These are phyloP conservation scores for Balaenoptera acutorostrata DNA, from an alignment of 2,113 vertebrate genomes.

Conservation along the genomic window DNA sequence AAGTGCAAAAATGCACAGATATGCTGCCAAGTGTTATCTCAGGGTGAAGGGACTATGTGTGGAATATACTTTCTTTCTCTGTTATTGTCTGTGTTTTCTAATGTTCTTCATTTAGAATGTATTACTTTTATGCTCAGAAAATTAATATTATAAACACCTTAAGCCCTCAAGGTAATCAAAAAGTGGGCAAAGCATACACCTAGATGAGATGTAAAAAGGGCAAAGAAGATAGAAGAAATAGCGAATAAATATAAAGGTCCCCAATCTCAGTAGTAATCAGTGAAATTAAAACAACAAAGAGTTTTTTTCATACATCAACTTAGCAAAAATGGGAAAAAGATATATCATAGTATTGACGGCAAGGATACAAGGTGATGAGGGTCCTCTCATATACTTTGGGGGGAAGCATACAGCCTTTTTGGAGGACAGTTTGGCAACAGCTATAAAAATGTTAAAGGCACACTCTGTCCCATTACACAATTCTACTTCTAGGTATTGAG, in stretches of 20 bases:
- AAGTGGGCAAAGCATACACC: not conserved
- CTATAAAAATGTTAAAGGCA: not conserved
- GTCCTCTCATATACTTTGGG: not conserved
- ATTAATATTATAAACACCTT: conserved; percentile 41
- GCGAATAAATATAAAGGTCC: not conserved
- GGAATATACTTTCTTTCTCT: not conserved
- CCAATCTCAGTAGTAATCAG: not conserved
- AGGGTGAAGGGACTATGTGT: not conserved
- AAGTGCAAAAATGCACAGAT: not conserved
- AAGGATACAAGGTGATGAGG: not conserved
- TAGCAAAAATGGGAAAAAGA: not conserved
- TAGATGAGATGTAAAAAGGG: not conserved
- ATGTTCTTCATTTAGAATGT: conserved; percentile 2
- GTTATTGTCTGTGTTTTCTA: conserved; percentile 10
- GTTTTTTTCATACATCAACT: not conserved
- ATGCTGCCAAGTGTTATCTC: not conserved
- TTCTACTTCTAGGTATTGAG: not conserved
- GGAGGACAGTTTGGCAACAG: not conserved
- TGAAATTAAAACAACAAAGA: conserved; percentile 14
- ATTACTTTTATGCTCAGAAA: conserved; percentile 38
- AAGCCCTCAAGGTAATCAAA: not conserved
- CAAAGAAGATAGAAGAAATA: not conserved
- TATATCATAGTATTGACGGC: not conserved
- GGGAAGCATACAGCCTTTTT: not conserved
- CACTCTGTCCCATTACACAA: not conserved